A percentile compares a stretch with the other conserved stretches of the same genome.
These are phyloP conservation scores for Megathymus violae DNA, from an alignment of 1,140 invertebrate species.

Conservation along the genomic window DNA sequence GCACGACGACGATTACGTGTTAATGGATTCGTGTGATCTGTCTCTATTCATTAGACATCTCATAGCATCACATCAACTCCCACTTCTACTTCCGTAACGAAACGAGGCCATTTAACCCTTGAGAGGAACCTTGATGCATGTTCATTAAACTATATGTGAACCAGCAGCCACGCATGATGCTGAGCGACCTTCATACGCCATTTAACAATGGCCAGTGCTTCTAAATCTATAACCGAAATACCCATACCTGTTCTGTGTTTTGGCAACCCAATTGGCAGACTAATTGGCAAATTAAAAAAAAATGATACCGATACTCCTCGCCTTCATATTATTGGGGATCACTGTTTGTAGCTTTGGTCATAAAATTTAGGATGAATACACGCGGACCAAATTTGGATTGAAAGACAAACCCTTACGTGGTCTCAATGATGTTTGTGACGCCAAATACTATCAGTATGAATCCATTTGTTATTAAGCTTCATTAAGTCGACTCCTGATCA, in stretches of 20 bases:
- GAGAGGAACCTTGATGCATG: slow-evolving; percentile 62
- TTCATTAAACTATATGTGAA: slow-evolving; percentile 52
- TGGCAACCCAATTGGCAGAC: slow-evolving; percentile 42
- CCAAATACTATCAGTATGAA: background rate
- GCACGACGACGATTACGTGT: slow-evolving; percentile 66
- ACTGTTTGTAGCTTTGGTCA: slow-evolving; percentile 9
- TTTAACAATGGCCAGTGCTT: slow-evolving; percentile 30
- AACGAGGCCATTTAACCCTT: slow-evolving; percentile 43
- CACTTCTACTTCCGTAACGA: slow-evolving; percentile 57
- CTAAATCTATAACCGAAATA: slow-evolving; percentile 31
- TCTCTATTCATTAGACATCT: slow-evolving; percentile 62
- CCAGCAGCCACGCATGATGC: slow-evolving; percentile 63
- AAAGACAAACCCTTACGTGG: background rate
- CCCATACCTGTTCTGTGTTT: slow-evolving; percentile 44
- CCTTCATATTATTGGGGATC: background rate
- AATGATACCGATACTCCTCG: background rate
- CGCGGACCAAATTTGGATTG: slow-evolving; percentile 1
- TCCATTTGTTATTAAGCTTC: background rate
- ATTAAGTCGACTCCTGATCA: background rate
- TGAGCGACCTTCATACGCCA: slow-evolving; percentile 47
- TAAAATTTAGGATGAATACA: background rate
- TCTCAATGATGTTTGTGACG: background rate
- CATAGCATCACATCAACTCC: slow-evolving; percentile 67
- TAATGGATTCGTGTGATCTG: slow-evolving; percentile 50
- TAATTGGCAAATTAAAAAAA: slow-evolving; percentile 29